phyloP scores from a whole-genome alignment of 2,113 vertebrate genomes.

The Tychaedon coryphoeus region DNA sequence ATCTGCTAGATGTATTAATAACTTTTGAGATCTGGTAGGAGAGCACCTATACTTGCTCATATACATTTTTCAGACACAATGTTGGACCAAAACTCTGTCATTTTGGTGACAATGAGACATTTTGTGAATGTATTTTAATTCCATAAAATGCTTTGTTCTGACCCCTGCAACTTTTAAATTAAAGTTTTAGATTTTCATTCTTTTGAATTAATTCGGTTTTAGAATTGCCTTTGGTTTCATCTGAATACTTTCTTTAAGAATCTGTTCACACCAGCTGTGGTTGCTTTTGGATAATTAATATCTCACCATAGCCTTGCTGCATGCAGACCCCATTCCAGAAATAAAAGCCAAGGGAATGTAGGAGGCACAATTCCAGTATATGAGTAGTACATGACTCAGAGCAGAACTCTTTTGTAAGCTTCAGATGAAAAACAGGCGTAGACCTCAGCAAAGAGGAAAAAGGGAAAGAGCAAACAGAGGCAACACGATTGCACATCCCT shows the following conservation, averaged over 20 bases:
- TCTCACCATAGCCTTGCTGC: not conserved
- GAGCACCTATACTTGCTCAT: not conserved
- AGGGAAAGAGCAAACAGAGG: not conserved
- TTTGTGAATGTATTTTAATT: not conserved
- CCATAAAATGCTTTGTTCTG: not conserved
- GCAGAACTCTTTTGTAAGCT: not conserved
- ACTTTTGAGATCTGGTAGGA: not conserved
- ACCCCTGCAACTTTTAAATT: not conserved
- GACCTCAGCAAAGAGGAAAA: not conserved
- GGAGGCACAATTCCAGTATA: not conserved
- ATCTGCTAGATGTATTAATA: not conserved
- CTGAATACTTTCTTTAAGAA: not conserved
- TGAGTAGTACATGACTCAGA: not conserved
- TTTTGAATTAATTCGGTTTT: not conserved
- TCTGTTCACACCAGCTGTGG: not conserved
- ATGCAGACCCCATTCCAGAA: not conserved
- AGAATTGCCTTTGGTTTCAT: not conserved
- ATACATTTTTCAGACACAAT: not conserved
- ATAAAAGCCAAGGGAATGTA: not conserved
- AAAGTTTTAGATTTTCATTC: not conserved
- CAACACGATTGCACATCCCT: fast-evolving
- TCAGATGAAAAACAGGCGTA: not conserved
- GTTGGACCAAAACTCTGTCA: not conserved
- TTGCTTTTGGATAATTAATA: not conserved
- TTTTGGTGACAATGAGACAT: not conserved